Percentiles rank a stretch among this genome's conserved stretches.
phyloP scores from a whole-genome alignment of 2,113 vertebrate species.

The Sprattus sprattus region DNA sequence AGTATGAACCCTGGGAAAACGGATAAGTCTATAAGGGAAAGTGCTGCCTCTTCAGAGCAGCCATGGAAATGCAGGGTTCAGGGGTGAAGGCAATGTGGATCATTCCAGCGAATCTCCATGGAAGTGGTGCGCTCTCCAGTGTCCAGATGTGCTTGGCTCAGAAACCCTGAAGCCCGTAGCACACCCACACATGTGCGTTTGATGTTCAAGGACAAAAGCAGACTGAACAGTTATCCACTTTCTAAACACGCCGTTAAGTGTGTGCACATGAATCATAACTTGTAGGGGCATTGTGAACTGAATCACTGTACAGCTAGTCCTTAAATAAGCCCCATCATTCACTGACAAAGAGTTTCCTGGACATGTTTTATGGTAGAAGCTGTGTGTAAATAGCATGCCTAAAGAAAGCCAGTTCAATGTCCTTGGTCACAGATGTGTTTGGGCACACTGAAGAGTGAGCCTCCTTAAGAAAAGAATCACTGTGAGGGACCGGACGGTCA shows the following conservation, averaged over 20 bases:
- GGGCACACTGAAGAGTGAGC: not conserved
- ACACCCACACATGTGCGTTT: not conserved
- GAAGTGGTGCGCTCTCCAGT: not conserved
- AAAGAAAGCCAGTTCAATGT: not conserved
- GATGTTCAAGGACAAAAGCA: slow-evolving; percentile 14
- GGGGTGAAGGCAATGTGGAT: not conserved
- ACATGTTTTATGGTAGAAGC: not conserved
- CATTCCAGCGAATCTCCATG: not conserved
- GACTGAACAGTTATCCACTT: not conserved
- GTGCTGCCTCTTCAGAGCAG: not conserved
- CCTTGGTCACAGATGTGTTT: not conserved
- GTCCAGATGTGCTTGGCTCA: not conserved
- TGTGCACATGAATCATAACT: not conserved
- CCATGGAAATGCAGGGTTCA: not conserved
- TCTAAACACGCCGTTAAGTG: not conserved
- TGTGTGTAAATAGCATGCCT: not conserved
- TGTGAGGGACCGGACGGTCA: too few relatives aligned
- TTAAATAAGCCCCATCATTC: not conserved
- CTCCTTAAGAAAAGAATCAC: not conserved
- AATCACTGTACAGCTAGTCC: not conserved
- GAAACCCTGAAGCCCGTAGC: not conserved
- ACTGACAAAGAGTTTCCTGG: not conserved
- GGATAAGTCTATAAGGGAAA: not conserved
- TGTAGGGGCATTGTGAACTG: not conserved
- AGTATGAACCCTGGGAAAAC: too few relatives aligned